Base-by-base conservation (phyloP, 1,140 invertebrate species). In the Physella acuta region DNA sequence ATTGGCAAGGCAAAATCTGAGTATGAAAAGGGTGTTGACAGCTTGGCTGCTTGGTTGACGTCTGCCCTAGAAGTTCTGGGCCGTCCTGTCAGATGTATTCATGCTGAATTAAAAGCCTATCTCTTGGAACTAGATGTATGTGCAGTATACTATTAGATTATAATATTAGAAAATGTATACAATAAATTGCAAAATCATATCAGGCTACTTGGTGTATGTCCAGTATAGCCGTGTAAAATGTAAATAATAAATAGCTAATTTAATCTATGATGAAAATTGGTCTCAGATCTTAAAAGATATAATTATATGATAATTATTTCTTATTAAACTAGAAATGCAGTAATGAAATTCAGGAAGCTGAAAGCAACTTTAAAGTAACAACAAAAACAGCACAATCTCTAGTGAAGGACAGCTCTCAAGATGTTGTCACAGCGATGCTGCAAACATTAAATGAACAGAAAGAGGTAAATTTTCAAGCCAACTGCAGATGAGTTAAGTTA, bases 371-470 rank as follows among this genome's bases (percentile, higher is more conserved):
- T 81, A 95, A 96, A 82, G 90, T 88, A 58, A 90, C 93, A 39
- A 94, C 92, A 76, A 93, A 93, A 81, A 93, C 92, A 59, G 95
- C 96, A 82, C 95, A 97, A 84, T 89, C 88, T 5, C 87, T 97
- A 0, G 94, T 97, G 24, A 92, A 92, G 75, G 93, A 97, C 81
- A 86, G 96, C n/a, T 91, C 91, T 0, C 88, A 93, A 28, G 93
- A 96, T 44, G 93, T 95, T 78, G 93, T 97, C 2, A 93, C 95
- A 72, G 88, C 88, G 59, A 94, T 95, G 89, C 93, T 97, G 91
- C 89, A 90, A 49, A 91, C 91, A 1, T 82, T 98, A 31, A 97
- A 97, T 81, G 92, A 91, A 76, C 92, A 95, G 53, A 86, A 86
- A 76, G 94, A 96, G 83, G 88, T 90, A n/a, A n/a, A 34, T 11